A percentile compares a stretch with the other conserved stretches of the same genome.
Conservation (phyloP, 2,113 vertebrate species). For the Alethe castanea region DNA sequence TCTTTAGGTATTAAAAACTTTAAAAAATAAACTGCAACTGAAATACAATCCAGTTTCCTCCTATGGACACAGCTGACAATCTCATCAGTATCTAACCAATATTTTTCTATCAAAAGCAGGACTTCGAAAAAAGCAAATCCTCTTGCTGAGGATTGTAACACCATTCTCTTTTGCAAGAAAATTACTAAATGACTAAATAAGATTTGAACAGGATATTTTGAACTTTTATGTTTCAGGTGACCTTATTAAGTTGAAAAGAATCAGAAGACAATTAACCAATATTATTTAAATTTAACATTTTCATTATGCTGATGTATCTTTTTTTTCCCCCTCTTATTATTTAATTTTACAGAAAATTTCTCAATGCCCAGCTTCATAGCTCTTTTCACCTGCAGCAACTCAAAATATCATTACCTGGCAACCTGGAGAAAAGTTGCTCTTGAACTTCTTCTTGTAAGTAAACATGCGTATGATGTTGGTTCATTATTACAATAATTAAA, state of each 20-base stretch:
- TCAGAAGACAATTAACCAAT: background rate
- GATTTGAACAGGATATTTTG: background rate
- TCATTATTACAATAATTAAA: background rate
- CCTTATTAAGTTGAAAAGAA: background rate
- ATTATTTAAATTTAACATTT: background rate
- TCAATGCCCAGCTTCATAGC: accelerated
- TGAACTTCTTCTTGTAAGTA: background rate
- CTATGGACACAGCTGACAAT: accelerated
- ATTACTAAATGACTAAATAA: background rate
- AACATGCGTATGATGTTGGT: background rate
- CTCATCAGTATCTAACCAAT: background rate
- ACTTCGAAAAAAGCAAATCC: background rate
- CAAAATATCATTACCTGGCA: background rate
- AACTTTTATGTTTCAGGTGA: background rate
- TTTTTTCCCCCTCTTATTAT: background rate
- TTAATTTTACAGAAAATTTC: background rate
- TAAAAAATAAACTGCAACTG: background rate
- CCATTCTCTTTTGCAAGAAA: background rate
- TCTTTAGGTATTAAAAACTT: background rate
- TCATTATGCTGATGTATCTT: background rate
- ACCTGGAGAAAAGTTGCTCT: background rate
- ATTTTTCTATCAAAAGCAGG: background rate
- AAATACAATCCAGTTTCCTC: background rate
- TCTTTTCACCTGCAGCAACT: background rate
- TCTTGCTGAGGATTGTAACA: background rate